Percentiles rank a stretch among this genome's conserved stretches.
These are phyloP conservation scores for Drosophila tropicalis DNA, from an alignment of 1,140 invertebrate genomes.

Conservation along the genomic window DNA sequence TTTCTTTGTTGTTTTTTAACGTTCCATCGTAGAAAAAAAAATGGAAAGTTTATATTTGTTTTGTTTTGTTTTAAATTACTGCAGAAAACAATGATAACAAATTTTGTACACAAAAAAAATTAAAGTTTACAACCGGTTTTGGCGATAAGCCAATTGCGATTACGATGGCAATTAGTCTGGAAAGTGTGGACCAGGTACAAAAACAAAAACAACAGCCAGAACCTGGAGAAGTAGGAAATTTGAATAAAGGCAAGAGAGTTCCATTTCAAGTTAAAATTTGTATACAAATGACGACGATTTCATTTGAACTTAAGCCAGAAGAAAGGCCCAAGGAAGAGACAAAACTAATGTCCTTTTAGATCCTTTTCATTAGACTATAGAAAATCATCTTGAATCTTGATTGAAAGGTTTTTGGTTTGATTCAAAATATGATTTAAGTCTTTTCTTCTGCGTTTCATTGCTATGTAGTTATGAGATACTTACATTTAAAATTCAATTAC, in stretches of 20 bases:
- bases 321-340: too few relatives aligned
- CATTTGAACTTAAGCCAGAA: too few relatives aligned
- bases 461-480: too few relatives aligned
- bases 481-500: too few relatives aligned
- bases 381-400: too few relatives aligned
- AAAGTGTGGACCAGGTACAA: slow-evolving; percentile 33
- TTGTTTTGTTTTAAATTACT: slow-evolving; percentile 64
- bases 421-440: too few relatives aligned
- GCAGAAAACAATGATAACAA: slow-evolving; percentile 76
- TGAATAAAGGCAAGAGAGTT: background rate
- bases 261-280: background rate
- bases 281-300: too few relatives aligned
- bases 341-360: too few relatives aligned
- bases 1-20: slow-evolving; percentile 41
- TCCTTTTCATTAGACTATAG: too few relatives aligned
- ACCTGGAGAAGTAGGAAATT: background rate
- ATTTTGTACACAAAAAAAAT: slow-evolving; percentile 57
- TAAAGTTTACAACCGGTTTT: slow-evolving; percentile 47
- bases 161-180: slow-evolving; percentile 67
- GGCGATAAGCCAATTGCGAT: slow-evolving; percentile 46
- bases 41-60: slow-evolving; percentile 11
- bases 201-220: slow-evolving; percentile 16
- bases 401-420: too few relatives aligned
- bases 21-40: slow-evolving; percentile 17
- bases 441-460: too few relatives aligned